Percentiles rank a stretch among this genome's conserved stretches.
These are phyloP conservation scores for Parnassius mnemosyne DNA, from an alignment of 2,888 invertebrate species.

Conservation along the genomic window DNA sequence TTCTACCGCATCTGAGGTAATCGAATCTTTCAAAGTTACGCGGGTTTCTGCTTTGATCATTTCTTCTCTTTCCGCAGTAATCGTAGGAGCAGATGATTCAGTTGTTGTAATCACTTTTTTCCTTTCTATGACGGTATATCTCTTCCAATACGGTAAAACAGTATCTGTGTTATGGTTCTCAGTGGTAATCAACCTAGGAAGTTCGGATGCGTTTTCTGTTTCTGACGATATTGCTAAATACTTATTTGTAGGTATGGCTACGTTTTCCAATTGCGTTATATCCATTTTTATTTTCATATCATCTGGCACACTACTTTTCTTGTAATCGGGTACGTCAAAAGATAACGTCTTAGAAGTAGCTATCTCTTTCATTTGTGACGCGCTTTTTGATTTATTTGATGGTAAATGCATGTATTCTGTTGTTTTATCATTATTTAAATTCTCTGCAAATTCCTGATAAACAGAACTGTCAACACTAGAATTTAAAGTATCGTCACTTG, in stretches of 20 bases:
- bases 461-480: too few species aligned
- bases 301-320: neutral
- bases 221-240: neutral
- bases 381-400: too few species aligned
- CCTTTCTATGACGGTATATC: constrained; percentile 42
- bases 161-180: constrained; percentile 1
- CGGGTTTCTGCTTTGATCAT: constrained; percentile 42
- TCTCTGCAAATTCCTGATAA: too few species aligned
- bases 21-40: constrained; percentile 2
- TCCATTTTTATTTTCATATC: neutral
- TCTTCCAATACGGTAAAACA: constrained; percentile 26
- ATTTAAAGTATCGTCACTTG: too few species aligned
- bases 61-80: constrained; percentile 34
- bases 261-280: neutral
- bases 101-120: constrained; percentile 36
- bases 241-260: neutral
- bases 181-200: neutral
- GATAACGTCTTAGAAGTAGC: neutral
- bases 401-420: too few species aligned
- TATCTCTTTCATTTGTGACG: too few species aligned
- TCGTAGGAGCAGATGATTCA: constrained; percentile 29
- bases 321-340: neutral
- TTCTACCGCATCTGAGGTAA: constrained; percentile 2
- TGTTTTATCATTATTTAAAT: too few species aligned
- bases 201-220: neutral